Evolutionary conservation across 2,888 invertebrate genomes (phyloP).

Genomic region (Orthosia gothica): DNA sequence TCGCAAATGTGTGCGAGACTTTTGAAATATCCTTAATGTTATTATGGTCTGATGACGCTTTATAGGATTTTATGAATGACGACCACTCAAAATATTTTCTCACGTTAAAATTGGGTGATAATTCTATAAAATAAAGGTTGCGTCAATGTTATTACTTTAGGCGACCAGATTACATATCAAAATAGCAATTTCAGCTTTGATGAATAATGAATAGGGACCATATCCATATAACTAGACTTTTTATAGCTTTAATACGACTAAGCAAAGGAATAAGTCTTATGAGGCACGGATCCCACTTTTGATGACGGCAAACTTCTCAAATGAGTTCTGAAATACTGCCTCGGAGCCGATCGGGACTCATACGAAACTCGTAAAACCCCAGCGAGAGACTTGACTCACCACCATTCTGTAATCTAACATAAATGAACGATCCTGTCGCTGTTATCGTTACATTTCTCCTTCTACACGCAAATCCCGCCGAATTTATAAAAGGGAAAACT

Average conservation of each 20-base stretch:
- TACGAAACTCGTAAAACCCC: conserved; percentile 88
- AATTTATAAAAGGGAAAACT: conserved; percentile 79
- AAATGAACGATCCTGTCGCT: conserved; percentile 85
- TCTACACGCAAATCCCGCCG: conserved; percentile 83
- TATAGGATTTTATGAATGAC: conserved; percentile 74
- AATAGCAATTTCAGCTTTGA: conserved; percentile 34
- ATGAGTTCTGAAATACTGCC: conserved; percentile 84
- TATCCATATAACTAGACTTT: conserved; percentile 46
- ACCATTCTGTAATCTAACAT: conserved; percentile 80
- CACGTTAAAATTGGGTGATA: conserved; percentile 52
- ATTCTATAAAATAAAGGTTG: conserved; percentile 66
- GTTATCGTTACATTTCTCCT: conserved; percentile 86
- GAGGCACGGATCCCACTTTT: conserved; percentile 79
- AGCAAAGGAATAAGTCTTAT: conserved; percentile 68
- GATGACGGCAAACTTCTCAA: conserved; percentile 86
- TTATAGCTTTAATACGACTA: conserved; percentile 59
- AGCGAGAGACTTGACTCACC: conserved; percentile 79
- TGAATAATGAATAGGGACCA: conserved; percentile 49
- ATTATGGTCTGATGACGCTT: conserved; percentile 74
- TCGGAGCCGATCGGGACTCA: conserved; percentile 83
- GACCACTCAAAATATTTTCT: conserved; percentile 61
- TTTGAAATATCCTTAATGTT: conserved; percentile 78
- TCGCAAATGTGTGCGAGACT: conserved; percentile 80
- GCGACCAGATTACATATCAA: conserved; percentile 44
- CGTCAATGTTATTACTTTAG: conserved; percentile 52